phyloP scores from a whole-genome alignment of 2,113 vertebrate genomes.

The Acanthochromis polyacanthus region DNA sequence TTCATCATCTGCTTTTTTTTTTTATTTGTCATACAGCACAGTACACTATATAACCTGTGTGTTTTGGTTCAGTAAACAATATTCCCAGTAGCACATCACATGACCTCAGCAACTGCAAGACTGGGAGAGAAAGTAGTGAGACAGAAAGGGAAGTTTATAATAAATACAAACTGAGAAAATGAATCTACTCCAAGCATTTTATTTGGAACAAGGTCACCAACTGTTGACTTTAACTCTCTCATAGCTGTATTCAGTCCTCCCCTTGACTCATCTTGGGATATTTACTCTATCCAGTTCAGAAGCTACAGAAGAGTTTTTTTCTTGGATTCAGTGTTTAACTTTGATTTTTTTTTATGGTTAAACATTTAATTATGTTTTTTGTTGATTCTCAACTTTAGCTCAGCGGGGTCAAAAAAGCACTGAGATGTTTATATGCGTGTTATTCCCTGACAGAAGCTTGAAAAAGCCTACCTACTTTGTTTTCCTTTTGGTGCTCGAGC shows the following conservation, averaged over 20 bases:
- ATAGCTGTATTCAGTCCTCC: too few relatives aligned
- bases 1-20: slow-evolving; percentile 51
- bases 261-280: background rate
- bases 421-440: too few relatives aligned
- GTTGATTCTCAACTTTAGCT: too few relatives aligned
- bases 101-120: background rate
- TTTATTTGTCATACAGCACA: slow-evolving; percentile 16
- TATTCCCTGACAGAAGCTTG: background rate
- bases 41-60: slow-evolving; percentile 21
- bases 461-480: background rate
- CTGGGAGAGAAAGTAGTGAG: background rate
- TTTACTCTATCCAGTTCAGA: background rate
- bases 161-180: background rate
- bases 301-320: background rate
- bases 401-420: too few relatives aligned
- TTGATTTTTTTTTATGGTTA: too few relatives aligned
- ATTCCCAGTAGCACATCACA: slow-evolving; percentile 1
- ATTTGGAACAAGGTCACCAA: background rate
- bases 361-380: too few relatives aligned
- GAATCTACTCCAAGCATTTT: background rate
- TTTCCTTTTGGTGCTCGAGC: background rate
- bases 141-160: background rate
- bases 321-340: background rate
- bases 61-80: slow-evolving; percentile 32
- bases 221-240: too few relatives aligned